Evolutionary conservation across 2,797 vertebrate species (phyloP).

Genomic region (Hydrophis major): DNA sequence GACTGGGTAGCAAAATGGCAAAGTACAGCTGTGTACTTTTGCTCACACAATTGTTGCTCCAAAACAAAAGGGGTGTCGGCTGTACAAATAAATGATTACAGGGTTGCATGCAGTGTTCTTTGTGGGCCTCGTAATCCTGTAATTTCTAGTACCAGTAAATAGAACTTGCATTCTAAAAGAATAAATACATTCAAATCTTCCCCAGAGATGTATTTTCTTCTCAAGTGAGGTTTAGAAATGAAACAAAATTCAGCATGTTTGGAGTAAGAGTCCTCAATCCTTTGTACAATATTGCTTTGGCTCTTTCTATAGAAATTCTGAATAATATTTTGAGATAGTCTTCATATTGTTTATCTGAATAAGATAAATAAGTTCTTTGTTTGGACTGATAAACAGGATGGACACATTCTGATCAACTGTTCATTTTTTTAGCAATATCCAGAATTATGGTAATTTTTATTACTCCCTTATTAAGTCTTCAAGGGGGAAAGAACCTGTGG

Average conservation of each 20-base stretch:
- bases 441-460: not conserved
- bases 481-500: not conserved
- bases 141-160: conserved; percentile 11
- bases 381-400: not conserved
- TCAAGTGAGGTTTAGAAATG: not conserved
- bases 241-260: not conserved
- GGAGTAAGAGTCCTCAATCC: not conserved
- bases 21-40: not conserved
- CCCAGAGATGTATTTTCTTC: not conserved
- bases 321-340: not conserved
- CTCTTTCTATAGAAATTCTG: not conserved
- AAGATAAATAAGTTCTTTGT: not conserved
- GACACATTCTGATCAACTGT: not conserved
- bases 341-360: not conserved
- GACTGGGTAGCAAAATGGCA: not conserved
- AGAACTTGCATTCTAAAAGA: not conserved
- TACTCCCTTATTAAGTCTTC: not conserved
- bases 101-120: not conserved
- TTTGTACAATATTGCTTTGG: not conserved
- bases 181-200: not conserved
- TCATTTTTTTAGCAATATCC: not conserved
- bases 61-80: conserved; percentile 4
- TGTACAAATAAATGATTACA: conserved; percentile 4
- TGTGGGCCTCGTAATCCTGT: conserved; percentile 1
- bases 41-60: not conserved